A percentile compares a stretch with the other conserved stretches of the same genome.
Evolutionary conservation across 2,797 vertebrate species (phyloP).

Genomic region (Threskiornis aethiopicus): DNA sequence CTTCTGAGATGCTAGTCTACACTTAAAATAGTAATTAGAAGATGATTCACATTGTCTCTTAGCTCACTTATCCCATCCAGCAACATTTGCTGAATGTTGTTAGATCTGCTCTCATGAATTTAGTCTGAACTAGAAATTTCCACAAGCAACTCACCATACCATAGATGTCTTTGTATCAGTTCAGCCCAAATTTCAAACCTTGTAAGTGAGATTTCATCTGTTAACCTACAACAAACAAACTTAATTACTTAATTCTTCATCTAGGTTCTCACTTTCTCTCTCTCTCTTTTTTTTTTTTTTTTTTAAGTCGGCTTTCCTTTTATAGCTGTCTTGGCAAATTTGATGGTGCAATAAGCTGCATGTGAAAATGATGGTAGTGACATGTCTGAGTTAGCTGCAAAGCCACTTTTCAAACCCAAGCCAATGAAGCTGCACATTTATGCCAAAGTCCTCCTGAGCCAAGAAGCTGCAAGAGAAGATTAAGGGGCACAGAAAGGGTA

Average conservation of each 20-base stretch:
- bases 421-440: not conserved
- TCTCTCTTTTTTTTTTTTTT: rapidly evolving
- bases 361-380: not conserved
- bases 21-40: conserved; percentile 13
- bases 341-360: not conserved
- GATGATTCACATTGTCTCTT: not conserved
- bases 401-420: not conserved
- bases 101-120: not conserved
- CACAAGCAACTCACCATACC: not conserved
- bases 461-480: not conserved
- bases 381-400: not conserved
- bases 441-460: not conserved
- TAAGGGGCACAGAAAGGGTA: not conserved
- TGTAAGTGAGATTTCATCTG: not conserved
- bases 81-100: not conserved
- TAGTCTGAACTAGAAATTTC: not conserved
- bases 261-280: not conserved
- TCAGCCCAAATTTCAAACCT: not conserved
- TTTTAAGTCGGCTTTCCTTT: not conserved
- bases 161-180: not conserved
- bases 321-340: not conserved
- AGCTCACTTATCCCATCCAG: not conserved
- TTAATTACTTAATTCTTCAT: not conserved
- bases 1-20: not conserved
- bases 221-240: not conserved